Conservation (phyloP, 2,113 vertebrate species). For the Capra hircus region DNA sequence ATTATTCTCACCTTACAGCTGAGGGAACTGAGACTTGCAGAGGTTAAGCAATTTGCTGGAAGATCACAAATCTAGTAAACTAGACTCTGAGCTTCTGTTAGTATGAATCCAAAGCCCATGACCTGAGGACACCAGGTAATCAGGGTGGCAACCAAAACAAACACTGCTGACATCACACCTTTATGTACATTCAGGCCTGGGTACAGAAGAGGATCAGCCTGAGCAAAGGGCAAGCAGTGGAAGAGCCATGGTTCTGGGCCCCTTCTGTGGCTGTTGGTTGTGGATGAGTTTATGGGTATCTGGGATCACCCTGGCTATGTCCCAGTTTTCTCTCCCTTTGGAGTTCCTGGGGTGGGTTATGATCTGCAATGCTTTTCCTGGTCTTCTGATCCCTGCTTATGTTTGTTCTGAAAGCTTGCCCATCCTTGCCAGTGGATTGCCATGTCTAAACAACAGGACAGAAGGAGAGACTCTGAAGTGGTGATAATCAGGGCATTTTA, state of each 20-base stretch:
- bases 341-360: not conserved
- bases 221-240: not conserved
- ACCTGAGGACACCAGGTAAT: not conserved
- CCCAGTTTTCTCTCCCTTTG: not conserved
- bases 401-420: not conserved
- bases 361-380: not conserved
- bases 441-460: not conserved
- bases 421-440: not conserved
- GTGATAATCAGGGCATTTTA: not conserved
- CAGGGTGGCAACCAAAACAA: not conserved
- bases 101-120: not conserved
- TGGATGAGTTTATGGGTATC: not conserved
- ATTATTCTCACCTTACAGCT: not conserved
- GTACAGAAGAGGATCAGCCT: not conserved
- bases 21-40: not conserved
- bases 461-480: not conserved
- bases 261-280: not conserved
- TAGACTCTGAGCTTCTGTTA: not conserved
- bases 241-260: not conserved
- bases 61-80: not conserved
- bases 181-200: not conserved
- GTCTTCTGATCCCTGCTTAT: not conserved
- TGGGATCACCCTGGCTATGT: not conserved
- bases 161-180: not conserved
- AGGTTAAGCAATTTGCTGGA: not conserved